Evolutionary conservation across 2,888 invertebrate genomes (phyloP).

Genomic region (Alitta virens): DNA sequence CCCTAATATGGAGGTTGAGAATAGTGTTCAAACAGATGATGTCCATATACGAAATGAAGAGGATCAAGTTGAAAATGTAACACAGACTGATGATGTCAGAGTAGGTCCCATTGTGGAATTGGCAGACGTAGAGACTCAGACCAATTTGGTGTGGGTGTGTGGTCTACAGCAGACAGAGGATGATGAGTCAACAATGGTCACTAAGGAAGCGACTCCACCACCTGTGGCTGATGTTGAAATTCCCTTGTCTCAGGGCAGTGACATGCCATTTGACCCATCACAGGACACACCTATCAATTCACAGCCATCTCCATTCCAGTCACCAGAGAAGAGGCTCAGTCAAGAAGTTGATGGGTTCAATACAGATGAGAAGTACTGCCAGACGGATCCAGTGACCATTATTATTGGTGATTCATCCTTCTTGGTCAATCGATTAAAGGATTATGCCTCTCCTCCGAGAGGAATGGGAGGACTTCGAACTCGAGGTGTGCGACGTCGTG

Average conservation of each 20-base stretch:
- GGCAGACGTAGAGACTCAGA: constrained; percentile 6
- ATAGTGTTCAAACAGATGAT: constrained; percentile 9
- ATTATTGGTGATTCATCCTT: constrained; percentile 35
- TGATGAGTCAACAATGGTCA: neutral
- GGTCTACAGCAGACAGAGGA: constrained; percentile 8
- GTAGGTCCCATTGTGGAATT: constrained; percentile 2
- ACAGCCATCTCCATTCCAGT: neutral
- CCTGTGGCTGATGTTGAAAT: neutral
- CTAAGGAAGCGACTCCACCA: neutral
- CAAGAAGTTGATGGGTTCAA: neutral
- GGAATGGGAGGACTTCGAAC: neutral
- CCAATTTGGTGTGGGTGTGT: constrained; percentile 10
- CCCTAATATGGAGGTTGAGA: constrained; percentile 5
- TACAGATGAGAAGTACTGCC: constrained; percentile 12
- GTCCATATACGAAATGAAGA: constrained; percentile 9
- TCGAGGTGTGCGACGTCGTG: neutral
- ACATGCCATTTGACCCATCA: neutral
- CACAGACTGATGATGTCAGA: constrained; percentile 9
- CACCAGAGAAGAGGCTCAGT: neutral
- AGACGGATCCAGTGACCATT: constrained; percentile 35
- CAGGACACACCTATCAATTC: neutral
- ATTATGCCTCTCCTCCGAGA: neutral
- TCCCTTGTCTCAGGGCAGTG: neutral
- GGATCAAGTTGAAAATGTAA: constrained; percentile 3
- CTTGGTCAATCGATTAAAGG: constrained; percentile 30